A percentile compares a stretch with the other conserved stretches of the same genome.
phyloP scores from a whole-genome alignment of 1,140 invertebrate genomes.

The Polypedilum vanderplanki region DNA sequence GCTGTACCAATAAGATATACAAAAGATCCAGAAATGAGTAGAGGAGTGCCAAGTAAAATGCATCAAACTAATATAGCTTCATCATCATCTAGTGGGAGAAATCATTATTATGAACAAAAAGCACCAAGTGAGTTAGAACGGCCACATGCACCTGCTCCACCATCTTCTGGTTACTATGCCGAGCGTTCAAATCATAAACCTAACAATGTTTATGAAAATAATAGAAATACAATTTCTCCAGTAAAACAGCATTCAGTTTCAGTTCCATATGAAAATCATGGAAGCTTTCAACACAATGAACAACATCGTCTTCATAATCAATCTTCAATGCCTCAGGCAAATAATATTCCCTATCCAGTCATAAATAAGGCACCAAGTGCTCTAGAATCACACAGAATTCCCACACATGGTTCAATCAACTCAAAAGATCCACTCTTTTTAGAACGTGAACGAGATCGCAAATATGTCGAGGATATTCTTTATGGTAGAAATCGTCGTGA shows the following conservation, averaged over 20 bases:
- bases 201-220: neutral
- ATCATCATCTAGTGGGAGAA: constrained; percentile 34
- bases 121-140: constrained; percentile 33
- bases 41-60: constrained; percentile 30
- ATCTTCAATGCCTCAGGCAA: neutral
- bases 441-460: constrained; percentile 31
- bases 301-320: neutral
- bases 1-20: neutral
- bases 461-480: constrained; percentile 16
- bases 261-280: neutral
- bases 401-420: constrained; percentile 34
- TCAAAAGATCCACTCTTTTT: constrained; percentile 32
- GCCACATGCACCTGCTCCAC: constrained; percentile 31
- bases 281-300: neutral
- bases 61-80: constrained; percentile 31
- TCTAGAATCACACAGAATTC: neutral
- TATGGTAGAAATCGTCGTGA: neutral
- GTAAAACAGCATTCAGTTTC: constrained; percentile 47
- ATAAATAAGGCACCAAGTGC: neutral
- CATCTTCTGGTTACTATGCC: neutral
- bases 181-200: neutral
- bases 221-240: neutral
- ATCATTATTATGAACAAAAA: constrained; percentile 36
- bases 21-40: neutral
- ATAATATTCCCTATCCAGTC: neutral